A percentile compares a stretch with the other conserved stretches of the same genome.
phyloP scores from a whole-genome alignment of 2,113 vertebrate species.

The Phalacrocorax carbo region DNA sequence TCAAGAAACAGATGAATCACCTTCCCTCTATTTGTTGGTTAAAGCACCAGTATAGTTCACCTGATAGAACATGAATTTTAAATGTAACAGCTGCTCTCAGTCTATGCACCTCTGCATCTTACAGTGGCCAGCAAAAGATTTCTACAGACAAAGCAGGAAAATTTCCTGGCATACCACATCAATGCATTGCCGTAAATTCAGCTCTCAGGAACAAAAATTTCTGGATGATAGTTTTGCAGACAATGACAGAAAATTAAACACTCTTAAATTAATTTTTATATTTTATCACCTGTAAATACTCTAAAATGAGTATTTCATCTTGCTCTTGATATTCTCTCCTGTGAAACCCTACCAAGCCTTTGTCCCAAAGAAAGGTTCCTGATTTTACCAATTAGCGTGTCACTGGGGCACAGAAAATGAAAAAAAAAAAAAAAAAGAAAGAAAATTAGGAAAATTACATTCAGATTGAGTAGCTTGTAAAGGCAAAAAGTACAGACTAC shows the following conservation, averaged over 20 bases:
- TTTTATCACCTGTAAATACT: not conserved
- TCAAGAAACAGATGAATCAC: constrained; percentile 59
- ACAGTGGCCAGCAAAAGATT: not conserved
- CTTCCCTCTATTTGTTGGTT: constrained; percentile 48
- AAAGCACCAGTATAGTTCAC: constrained; percentile 26
- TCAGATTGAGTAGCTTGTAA: not conserved
- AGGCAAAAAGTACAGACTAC: not conserved
- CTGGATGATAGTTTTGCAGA: not conserved
- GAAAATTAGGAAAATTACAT: not conserved
- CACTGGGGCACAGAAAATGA: not conserved
- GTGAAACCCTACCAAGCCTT: not conserved
- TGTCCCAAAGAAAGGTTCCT: not conserved
- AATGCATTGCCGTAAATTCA: not conserved
- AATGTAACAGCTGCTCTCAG: not conserved
- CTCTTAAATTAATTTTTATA: not conserved
- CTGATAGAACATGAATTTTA: not conserved
- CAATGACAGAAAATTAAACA: not conserved
- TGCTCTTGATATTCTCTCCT: not conserved
- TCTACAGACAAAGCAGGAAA: not conserved
- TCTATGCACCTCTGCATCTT: not conserved
- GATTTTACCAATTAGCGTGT: not conserved
- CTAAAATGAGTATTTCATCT: not conserved
- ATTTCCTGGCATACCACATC: constrained; percentile 27
- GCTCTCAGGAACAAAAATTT: not conserved
- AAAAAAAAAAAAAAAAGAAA: not conserved